Conservation (phyloP, 2,888 invertebrate genomes). For the Falcaria lacertinaria region DNA sequence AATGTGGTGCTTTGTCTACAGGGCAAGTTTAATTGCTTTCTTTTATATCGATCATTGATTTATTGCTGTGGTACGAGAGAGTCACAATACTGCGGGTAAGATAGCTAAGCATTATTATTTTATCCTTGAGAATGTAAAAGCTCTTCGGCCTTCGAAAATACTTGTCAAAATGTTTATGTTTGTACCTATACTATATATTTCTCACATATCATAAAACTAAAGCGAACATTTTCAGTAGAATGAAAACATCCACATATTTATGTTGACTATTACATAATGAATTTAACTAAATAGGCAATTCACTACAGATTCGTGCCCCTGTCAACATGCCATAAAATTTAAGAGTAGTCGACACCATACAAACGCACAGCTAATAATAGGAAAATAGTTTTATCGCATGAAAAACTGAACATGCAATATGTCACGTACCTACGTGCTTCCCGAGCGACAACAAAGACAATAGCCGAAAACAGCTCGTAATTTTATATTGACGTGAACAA, state of each 20-base stretch:
- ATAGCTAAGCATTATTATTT: constrained; percentile 5
- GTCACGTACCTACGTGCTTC: constrained; percentile 57
- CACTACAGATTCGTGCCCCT: too few species aligned
- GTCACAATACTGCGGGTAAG: constrained; percentile 37
- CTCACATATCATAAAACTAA: too few species aligned
- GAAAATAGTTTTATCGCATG: constrained; percentile 30
- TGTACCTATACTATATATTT: too few species aligned
- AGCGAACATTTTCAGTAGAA: too few species aligned
- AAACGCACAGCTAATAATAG: constrained; percentile 35
- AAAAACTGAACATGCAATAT: constrained; percentile 49
- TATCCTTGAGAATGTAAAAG: too few species aligned
- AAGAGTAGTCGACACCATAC: constrained; percentile 10
- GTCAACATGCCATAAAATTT: neutral
- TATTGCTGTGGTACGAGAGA: constrained; percentile 47
- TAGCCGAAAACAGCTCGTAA: constrained; percentile 57
- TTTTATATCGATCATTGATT: constrained; percentile 70
- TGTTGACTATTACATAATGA: too few species aligned
- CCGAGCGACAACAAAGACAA: constrained; percentile 50
- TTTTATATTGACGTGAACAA: constrained; percentile 63
- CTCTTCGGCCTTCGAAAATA: too few species aligned
- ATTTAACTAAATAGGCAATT: too few species aligned
- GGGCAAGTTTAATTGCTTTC: constrained; percentile 63
- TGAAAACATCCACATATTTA: too few species aligned
- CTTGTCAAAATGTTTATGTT: too few species aligned
- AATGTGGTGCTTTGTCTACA: constrained; percentile 60